These are phyloP conservation scores for Sebastes hopkinsi DNA, from an alignment of 2,797 vertebrate genomes.

Conservation along the genomic window DNA sequence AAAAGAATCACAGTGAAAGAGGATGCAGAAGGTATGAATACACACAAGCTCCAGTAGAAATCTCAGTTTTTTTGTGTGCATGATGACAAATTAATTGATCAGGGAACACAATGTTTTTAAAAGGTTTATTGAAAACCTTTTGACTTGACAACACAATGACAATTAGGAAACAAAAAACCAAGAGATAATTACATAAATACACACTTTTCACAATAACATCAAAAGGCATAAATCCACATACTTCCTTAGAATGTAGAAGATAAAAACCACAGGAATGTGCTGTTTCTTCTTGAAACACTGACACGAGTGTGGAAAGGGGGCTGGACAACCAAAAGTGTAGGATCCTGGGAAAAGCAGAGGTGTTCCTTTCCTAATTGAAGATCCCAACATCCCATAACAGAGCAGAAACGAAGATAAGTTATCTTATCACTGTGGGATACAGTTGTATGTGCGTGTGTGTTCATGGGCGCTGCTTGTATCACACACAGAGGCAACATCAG, in stretches of 20 bases:
- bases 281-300: background rate
- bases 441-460: constrained; percentile 5
- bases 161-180: background rate
- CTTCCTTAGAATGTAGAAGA: background rate
- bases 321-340: constrained; percentile 3
- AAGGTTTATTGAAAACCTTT: constrained; percentile 5
- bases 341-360: constrained; percentile 64
- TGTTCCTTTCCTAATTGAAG: constrained; percentile 31
- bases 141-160: background rate
- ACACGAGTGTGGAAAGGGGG: background rate
- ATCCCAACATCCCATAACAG: constrained; percentile 21
- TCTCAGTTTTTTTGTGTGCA: background rate
- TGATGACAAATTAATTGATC: constrained; percentile 26
- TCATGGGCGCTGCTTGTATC: background rate
- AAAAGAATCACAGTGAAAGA: constrained; percentile 40
- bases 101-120: background rate
- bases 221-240: background rate
- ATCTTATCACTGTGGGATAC: constrained; percentile 54
- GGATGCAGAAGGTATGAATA: constrained; percentile 45
- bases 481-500: constrained; percentile 10
- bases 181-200: background rate
- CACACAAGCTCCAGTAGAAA: constrained; percentile 16
- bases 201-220: background rate
- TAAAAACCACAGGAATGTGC: background rate
- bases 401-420: constrained; percentile 27